These are phyloP conservation scores for Cephalopterus ornatus DNA, from an alignment of 2,113 vertebrate genomes.

Conservation along the genomic window DNA sequence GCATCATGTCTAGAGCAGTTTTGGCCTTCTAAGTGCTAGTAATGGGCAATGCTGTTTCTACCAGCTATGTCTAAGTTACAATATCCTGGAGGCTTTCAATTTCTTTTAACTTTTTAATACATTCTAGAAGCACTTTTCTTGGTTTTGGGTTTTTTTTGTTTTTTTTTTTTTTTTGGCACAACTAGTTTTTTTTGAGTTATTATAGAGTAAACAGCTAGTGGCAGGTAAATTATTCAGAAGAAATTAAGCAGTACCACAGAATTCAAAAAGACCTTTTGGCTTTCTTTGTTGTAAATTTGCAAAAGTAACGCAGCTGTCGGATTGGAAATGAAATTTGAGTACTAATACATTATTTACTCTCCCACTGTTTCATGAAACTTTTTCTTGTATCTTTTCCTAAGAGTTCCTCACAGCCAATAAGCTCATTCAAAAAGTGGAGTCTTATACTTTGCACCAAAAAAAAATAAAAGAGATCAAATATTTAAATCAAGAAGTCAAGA, in stretches of 20 bases:
- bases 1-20: not conserved
- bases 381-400: not conserved
- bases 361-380: constrained; percentile 1
- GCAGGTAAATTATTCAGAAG: constrained; percentile 72
- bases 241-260: constrained; percentile 67
- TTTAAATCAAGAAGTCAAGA: not conserved
- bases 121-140: not conserved
- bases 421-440: constrained; percentile 16
- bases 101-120: constrained; percentile 51
- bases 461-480: not conserved
- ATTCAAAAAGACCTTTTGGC: constrained; percentile 64
- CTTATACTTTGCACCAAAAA: not conserved
- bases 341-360: constrained; percentile 46
- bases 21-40: not conserved
- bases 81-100: constrained; percentile 26
- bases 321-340: constrained; percentile 59
- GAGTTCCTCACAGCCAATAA: constrained; percentile 2
- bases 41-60: not conserved
- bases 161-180: constrained; percentile 34
- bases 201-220: constrained; percentile 63
- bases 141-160: no score
- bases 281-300: constrained; percentile 62
- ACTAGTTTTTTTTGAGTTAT: constrained; percentile 66
- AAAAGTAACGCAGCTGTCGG: constrained; percentile 42
- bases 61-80: not conserved